Evolutionary conservation across 2,113 vertebrate genomes (phyloP).

Genomic region (Equus przewalskii): DNA sequence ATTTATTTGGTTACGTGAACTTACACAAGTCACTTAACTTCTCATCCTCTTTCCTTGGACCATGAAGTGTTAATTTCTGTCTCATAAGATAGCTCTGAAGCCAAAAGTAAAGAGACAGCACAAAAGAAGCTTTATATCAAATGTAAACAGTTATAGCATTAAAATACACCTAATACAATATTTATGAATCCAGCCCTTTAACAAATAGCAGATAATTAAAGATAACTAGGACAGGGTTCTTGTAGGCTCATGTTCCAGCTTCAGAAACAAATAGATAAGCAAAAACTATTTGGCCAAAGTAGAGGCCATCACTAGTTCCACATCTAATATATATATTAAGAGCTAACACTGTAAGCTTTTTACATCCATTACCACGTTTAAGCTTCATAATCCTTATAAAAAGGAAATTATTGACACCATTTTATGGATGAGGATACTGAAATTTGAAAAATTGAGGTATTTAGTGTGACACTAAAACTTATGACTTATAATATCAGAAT

Average conservation of each 20-base stretch:
- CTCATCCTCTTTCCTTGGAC: not conserved
- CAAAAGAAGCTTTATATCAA: not conserved
- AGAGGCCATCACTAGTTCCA: not conserved
- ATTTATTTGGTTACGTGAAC: not conserved
- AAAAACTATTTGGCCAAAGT: not conserved
- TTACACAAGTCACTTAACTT: not conserved
- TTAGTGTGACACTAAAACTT: not conserved
- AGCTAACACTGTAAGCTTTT: not conserved
- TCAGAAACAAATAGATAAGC: not conserved
- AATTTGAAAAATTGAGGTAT: not conserved
- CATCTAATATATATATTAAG: not conserved
- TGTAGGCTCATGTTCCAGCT: not conserved
- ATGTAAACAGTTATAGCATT: not conserved
- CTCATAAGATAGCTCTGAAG: not conserved
- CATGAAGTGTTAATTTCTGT: not conserved
- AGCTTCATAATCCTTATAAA: not conserved
- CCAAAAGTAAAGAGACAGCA: not conserved
- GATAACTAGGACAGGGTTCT: not conserved
- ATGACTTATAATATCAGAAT: not conserved
- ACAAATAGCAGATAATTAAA: slow-evolving; percentile 27
- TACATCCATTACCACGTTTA: not conserved
- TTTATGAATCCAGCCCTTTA: slow-evolving; percentile 12
- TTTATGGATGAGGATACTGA: not conserved
- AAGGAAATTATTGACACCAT: not conserved
- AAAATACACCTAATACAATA: slow-evolving; percentile 9